phyloP scores from a whole-genome alignment of 2,888 invertebrate species.

The Elegia similella region DNA sequence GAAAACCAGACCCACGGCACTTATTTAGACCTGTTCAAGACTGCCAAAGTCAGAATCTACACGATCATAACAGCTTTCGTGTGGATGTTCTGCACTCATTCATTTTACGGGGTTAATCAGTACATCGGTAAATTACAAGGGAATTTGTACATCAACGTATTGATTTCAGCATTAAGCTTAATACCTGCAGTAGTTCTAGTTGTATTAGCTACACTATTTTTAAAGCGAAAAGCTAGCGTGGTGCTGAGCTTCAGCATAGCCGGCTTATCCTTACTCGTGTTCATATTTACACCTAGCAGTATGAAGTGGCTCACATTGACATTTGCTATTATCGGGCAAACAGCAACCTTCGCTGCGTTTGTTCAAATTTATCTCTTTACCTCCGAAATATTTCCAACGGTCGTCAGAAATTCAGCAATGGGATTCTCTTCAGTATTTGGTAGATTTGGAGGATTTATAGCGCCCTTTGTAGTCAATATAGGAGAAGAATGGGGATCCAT shows the following conservation, averaged over 20 bases:
- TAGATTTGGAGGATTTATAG: conserved; percentile 85
- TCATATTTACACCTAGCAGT: conserved; percentile 56
- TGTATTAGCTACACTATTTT: conserved; percentile 50
- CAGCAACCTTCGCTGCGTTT: conserved; percentile 87
- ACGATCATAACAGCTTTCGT: conserved; percentile 85
- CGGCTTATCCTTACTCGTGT: conserved; percentile 54
- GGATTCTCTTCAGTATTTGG: conserved; percentile 87
- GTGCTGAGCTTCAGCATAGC: conserved; percentile 53
- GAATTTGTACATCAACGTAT: conserved; percentile 90
- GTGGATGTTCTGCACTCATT: conserved; percentile 90
- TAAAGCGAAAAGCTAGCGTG: conserved; percentile 55
- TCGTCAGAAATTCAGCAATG: conserved; percentile 89
- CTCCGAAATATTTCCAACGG: conserved; percentile 90
- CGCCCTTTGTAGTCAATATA: conserved; percentile 85
- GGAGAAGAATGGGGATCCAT: conserved; percentile 65
- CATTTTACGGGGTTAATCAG: conserved; percentile 91
- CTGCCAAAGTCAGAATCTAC: conserved; percentile 85
- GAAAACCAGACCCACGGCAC: conserved; percentile 25
- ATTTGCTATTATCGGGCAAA: conserved; percentile 87
- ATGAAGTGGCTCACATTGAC: conserved; percentile 77
- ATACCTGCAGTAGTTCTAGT: conserved; percentile 55
- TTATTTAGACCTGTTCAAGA: conserved; percentile 83
- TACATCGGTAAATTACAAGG: conserved; percentile 89
- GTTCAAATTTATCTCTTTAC: conserved; percentile 86
- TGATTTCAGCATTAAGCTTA: conserved; percentile 82